phyloP scores from a whole-genome alignment of 2,888 invertebrate genomes.

The Stenoptilia bipunctidactyla region DNA sequence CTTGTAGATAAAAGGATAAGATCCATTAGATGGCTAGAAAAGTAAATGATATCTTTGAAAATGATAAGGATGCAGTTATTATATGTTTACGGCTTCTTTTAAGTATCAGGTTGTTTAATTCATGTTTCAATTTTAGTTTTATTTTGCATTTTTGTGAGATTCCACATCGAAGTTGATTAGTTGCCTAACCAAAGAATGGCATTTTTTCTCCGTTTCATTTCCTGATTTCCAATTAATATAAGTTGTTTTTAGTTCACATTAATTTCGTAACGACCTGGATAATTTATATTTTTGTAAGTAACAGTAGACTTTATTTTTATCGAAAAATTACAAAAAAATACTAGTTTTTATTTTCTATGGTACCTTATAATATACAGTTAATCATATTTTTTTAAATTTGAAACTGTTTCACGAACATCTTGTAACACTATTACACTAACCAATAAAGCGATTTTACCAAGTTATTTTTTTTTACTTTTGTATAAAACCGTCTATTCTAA shows the following conservation, averaged over 20 bases:
- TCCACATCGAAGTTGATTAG: slow-evolving; percentile 13
- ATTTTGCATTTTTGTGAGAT: background rate
- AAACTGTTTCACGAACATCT: background rate
- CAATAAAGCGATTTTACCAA: slow-evolving; percentile 1
- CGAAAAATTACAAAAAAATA: background rate
- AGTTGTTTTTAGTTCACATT: background rate
- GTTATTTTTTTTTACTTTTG: background rate
- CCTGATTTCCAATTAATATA: slow-evolving; percentile 5
- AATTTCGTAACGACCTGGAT: background rate
- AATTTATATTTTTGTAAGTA: background rate
- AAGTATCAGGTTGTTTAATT: slow-evolving; percentile 23
- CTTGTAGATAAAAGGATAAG: slow-evolving; percentile 48
- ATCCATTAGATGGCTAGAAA: slow-evolving; percentile 54
- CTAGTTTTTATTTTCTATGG: background rate
- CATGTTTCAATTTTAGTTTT: slow-evolving; percentile 8
- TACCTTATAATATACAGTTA: background rate
- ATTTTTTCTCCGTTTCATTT: slow-evolving; percentile 22
- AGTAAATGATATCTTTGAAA: slow-evolving; percentile 17
- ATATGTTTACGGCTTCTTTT: slow-evolving; percentile 23
- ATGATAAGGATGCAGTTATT: slow-evolving; percentile 12
- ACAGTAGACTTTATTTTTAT: background rate
- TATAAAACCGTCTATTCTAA: slow-evolving; percentile 1
- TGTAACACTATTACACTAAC: background rate
- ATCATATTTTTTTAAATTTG: too few relatives aligned
- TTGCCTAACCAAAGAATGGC: slow-evolving; percentile 44